Evolutionary conservation across 2,888 invertebrate species (phyloP), one percentile per base, ranked within the genome.

Genomic region (Malthinus seriepunctatus): DNA sequence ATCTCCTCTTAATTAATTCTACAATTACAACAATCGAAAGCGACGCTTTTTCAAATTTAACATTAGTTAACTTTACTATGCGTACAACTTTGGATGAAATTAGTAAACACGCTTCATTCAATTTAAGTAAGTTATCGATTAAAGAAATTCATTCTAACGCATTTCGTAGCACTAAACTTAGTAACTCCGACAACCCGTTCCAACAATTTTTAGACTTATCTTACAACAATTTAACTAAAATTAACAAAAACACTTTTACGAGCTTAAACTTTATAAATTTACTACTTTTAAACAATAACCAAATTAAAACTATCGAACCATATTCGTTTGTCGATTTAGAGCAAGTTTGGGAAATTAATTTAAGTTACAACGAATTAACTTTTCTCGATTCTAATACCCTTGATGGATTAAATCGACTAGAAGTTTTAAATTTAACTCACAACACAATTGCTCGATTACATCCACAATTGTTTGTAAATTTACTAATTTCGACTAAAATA

Each of bases 191-290:
- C 7, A 39, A n/a, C n/a, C 9, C n/a, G 6, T 8, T 1, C 23
- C 7, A 33, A 45, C 11, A 2, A 39, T 14, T 45, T 8, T 14
- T 45, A 10, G 45, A 45, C 10, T 31, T 52, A n/a, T 8, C 8
- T 2, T 5, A 35, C 8, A 45, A 52, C 8, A 45, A 35, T 12
- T 31, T 52, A 35, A 35, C 15, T 1, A 33, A 12, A 5, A 44
- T 56, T 35, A 5, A n/a, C 7, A 32, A 9, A 8, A 50, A 56
- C 8, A 56, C 33, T 8, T 56, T 56, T 11, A 32, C 10, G 1
- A 51, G 56, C 6, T 15, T 56, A 32, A 46, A 51, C 11, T 42
- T 51, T 33, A 11, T 56, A 8, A 10, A 46, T 33, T 32, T 15
- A 9, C 11, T 56, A 10, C 3, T 8, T 7, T 15, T 56, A 11